Base-by-base conservation (phyloP, 2,113 vertebrate genomes). In the Oophaga pumilio region DNA sequence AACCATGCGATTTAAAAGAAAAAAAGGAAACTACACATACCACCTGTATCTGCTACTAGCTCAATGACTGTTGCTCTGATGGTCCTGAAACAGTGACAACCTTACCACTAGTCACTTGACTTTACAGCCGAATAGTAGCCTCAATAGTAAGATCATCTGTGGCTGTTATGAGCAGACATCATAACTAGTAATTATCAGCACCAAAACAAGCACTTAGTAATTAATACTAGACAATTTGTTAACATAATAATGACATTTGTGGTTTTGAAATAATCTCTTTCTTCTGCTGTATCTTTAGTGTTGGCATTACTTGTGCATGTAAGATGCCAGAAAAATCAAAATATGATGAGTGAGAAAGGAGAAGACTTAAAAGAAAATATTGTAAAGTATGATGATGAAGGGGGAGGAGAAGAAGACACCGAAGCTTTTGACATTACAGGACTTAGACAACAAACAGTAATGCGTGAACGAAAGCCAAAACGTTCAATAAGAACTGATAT, bases 321-420 rank as follows among this genome's bases (percentile, higher is more conserved):
- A 89, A 95, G 92, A 89, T 95, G 94, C 71, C 93, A 93, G 90
- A 90, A 91, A 85, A 94, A 92, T 53, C 92, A 94, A 53, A 89
- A 90, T 83, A 90, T 91, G 13, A 93, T 94, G 90, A 92, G 90
- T 1, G 92, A 92, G 82, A 94, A 95, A 86, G 86, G 89, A 18
- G 94, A 95, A 91, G 94, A 93, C 0, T 93, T 94, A 71, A 78
- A 96, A 18, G 96, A 97, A 90, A 99, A 97, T 76, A 95, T 97
- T 74, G 93, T 97, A 89, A 91, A 93, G 14, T 97, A 97, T 7
- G 91, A 95, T 0, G 96, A 97, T 0, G 91, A 93, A 59, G 94
- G 94, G 0, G 92, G 91, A 0, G 93, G 94, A 0, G 94, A 93
- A 18, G 92, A 93, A 4, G 94, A 94, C 60, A 94, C 93, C 0